A percentile compares a stretch with the other conserved stretches of the same genome.
These are phyloP conservation scores for Dryobota labecula DNA, from an alignment of 2,888 invertebrate species.

Conservation along the genomic window DNA sequence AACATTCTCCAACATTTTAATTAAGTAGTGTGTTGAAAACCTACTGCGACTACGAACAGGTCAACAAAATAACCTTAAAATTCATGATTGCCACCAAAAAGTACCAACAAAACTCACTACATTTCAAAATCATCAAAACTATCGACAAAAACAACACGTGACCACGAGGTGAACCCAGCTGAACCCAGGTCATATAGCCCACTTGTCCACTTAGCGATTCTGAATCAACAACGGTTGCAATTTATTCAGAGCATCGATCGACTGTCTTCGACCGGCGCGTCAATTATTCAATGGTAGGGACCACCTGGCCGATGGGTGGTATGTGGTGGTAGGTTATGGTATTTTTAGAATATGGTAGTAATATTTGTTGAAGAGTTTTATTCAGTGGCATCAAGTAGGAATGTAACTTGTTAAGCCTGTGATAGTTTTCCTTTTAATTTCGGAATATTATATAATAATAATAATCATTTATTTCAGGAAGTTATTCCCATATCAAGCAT, in stretches of 20 bases:
- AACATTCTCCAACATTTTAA: not conserved
- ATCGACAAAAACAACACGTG: too few species aligned
- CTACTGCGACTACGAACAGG: not conserved
- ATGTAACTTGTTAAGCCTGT: too few species aligned
- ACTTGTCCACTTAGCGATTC: constrained; percentile 45
- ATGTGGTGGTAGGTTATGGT: constrained; percentile 15
- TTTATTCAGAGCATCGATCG: constrained; percentile 71
- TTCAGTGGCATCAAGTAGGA: not conserved
- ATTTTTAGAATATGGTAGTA: constrained; percentile 28
- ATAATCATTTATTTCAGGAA: too few species aligned
- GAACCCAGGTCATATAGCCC: constrained; percentile 32
- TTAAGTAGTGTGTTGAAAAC: not conserved
- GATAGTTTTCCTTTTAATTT: too few species aligned
- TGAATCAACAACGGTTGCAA: constrained; percentile 55
- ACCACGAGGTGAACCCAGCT: constrained; percentile 4
- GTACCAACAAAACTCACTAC: not conserved
- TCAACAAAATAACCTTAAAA: not conserved
- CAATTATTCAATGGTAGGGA: constrained; percentile 72
- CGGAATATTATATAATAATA: too few species aligned
- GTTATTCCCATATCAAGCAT: too few species aligned
- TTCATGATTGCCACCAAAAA: not conserved
- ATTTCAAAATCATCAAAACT: not conserved
- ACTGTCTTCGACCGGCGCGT: constrained; percentile 61
- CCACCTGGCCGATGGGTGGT: constrained; percentile 60
- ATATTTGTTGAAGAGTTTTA: not conserved